Evolutionary conservation across 2,797 vertebrate species (phyloP).

Genomic region (Crenuchus spilurus): DNA sequence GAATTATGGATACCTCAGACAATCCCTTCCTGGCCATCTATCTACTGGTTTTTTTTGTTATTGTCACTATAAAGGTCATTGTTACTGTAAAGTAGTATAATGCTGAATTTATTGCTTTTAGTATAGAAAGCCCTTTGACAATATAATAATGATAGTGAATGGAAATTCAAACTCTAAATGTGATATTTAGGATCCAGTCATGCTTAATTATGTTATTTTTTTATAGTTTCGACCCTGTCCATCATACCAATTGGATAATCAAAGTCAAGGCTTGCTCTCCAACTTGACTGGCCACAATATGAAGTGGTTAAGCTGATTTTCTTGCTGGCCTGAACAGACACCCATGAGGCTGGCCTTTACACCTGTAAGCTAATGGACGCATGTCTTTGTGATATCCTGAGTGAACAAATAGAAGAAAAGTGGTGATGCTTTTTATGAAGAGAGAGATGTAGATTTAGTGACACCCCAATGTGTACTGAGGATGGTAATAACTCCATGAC

Average conservation of each 20-base stretch:
- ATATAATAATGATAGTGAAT: background rate
- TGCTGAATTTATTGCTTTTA: background rate
- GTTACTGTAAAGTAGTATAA: background rate
- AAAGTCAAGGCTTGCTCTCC: conserved; percentile 22
- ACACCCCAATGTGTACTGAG: background rate
- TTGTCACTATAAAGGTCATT: conserved; percentile 1
- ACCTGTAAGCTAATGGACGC: conserved; percentile 6
- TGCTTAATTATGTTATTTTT: conserved; percentile 37
- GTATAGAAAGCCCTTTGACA: background rate
- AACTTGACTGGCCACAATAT: background rate
- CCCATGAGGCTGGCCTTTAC: conserved; percentile 3
- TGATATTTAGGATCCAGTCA: background rate
- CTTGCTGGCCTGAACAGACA: background rate
- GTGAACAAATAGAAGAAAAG: background rate
- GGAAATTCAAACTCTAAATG: conserved; percentile 9
- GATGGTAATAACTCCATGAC: conserved; percentile 58
- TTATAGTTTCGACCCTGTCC: background rate
- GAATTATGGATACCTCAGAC: background rate
- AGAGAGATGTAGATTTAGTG: background rate
- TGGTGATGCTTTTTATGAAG: background rate
- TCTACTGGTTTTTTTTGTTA: background rate
- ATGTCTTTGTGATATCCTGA: background rate
- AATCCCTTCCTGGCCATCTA: conserved; percentile 3
- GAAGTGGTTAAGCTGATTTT: conserved; percentile 24
- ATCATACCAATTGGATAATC: conserved; percentile 34